phyloP scores from a whole-genome alignment of 2,888 invertebrate species.

The Cabera pusaria region DNA sequence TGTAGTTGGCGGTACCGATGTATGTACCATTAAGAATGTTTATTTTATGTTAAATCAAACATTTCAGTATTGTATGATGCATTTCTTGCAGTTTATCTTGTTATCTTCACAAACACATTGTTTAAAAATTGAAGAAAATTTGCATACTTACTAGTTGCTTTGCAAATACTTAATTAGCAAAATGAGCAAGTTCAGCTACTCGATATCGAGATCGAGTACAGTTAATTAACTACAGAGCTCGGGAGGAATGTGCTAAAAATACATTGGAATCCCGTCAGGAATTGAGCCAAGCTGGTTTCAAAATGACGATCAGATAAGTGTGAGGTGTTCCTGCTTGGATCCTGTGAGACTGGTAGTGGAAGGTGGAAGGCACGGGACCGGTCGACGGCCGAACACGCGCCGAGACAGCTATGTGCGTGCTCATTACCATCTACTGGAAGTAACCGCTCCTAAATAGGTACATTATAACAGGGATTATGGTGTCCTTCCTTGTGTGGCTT shows the following conservation, averaged over 20 bases:
- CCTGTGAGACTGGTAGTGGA: constrained; percentile 18
- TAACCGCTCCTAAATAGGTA: constrained; percentile 2
- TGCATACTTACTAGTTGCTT: too few relatives aligned
- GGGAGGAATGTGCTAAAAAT: constrained; percentile 3
- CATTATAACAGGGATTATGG: constrained; percentile 2
- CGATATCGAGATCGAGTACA: too few relatives aligned
- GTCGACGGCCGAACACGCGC: constrained; percentile 37
- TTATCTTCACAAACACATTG: too few relatives aligned
- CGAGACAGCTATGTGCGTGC: constrained; percentile 31
- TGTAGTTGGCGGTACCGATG: constrained; percentile 1
- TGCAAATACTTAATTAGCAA: too few relatives aligned
- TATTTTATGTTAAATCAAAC: too few relatives aligned
- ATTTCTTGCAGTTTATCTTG: too few relatives aligned
- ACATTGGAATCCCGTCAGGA: constrained; percentile 3
- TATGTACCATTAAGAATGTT: too few relatives aligned
- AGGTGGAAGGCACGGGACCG: constrained; percentile 24
- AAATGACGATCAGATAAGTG: constrained; percentile 10
- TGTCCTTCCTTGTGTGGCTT: too few relatives aligned
- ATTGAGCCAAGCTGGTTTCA: constrained; percentile 4
- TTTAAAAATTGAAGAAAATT: too few relatives aligned
- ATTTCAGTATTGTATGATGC: too few relatives aligned
- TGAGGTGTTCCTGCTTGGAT: constrained; percentile 11
- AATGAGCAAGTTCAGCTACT: too few relatives aligned
- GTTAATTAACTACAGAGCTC: too few relatives aligned
- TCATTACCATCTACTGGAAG: constrained; percentile 15